Conservation (phyloP, 2,113 vertebrate genomes). For the Puma concolor region DNA sequence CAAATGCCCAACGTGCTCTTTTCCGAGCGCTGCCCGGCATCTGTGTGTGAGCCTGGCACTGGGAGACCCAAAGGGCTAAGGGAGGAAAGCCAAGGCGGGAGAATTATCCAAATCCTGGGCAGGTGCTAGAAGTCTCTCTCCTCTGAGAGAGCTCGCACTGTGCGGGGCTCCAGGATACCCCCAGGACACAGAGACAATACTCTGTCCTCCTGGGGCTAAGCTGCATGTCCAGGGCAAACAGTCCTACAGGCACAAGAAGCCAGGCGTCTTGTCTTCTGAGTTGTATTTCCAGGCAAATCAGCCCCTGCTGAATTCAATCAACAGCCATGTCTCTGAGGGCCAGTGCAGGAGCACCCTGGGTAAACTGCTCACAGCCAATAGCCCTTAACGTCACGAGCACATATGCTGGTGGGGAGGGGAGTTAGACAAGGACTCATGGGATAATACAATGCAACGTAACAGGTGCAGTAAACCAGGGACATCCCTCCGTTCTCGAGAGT, state of each 20-base stretch:
- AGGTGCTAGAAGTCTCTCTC: neutral
- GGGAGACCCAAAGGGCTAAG: neutral
- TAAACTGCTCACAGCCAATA: neutral
- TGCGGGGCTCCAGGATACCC: neutral
- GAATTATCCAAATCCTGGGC: neutral
- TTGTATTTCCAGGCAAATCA: neutral
- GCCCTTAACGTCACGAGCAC: neutral
- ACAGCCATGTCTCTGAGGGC: neutral
- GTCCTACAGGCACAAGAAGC: neutral
- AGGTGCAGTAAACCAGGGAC: neutral
- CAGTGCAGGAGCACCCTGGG: neutral
- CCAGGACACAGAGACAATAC: neutral
- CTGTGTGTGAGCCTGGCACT: neutral
- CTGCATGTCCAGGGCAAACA: neutral
- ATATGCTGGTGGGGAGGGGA: neutral
- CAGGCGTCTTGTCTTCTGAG: neutral
- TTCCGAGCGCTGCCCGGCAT: neutral
- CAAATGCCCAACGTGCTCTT: conserved; percentile 4
- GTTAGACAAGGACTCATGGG: neutral
- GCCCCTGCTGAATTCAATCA: neutral
- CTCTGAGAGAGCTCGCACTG: neutral
- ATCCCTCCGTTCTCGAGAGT: neutral
- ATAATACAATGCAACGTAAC: neutral
- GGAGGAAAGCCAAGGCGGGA: neutral
- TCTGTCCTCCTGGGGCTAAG: neutral